These are phyloP conservation scores for Anseranas semipalmata DNA, from an alignment of 2,113 vertebrate species.

Conservation along the genomic window DNA sequence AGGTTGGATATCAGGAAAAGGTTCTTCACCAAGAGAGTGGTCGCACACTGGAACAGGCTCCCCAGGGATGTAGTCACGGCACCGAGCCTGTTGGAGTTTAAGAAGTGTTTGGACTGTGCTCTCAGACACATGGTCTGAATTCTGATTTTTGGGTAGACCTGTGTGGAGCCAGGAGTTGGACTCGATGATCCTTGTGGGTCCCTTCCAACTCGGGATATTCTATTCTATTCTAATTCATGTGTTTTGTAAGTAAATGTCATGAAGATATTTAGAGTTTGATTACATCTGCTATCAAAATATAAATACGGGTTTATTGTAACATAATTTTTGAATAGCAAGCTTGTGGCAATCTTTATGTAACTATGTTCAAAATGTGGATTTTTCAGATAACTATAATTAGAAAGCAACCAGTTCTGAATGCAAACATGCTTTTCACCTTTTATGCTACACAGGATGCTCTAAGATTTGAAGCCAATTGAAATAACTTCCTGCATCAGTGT, in stretches of 20 bases:
- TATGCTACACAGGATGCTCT: not conserved
- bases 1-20: too few relatives aligned
- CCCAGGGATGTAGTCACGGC: too few relatives aligned
- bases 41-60: too few relatives aligned
- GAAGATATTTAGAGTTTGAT: not conserved
- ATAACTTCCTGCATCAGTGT: not conserved
- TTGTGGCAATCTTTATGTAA: not conserved
- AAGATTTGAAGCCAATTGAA: not conserved
- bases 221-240: not conserved
- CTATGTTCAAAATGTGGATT: not conserved
- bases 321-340: not conserved
- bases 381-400: not conserved
- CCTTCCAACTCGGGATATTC: too few relatives aligned
- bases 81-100: too few relatives aligned
- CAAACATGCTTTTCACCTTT: not conserved
- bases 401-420: not conserved
- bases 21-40: too few relatives aligned
- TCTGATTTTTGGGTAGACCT: too few relatives aligned
- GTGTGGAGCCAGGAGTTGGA: too few relatives aligned
- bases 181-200: too few relatives aligned
- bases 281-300: not conserved
- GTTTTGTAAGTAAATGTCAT: not conserved
- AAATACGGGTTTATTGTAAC: not conserved
- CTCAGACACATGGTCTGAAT: too few relatives aligned
- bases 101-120: too few relatives aligned